A percentile compares a stretch with the other conserved stretches of the same genome.
Conservation (phyloP, 2,113 vertebrate genomes). For the Coptodon rendalli region DNA sequence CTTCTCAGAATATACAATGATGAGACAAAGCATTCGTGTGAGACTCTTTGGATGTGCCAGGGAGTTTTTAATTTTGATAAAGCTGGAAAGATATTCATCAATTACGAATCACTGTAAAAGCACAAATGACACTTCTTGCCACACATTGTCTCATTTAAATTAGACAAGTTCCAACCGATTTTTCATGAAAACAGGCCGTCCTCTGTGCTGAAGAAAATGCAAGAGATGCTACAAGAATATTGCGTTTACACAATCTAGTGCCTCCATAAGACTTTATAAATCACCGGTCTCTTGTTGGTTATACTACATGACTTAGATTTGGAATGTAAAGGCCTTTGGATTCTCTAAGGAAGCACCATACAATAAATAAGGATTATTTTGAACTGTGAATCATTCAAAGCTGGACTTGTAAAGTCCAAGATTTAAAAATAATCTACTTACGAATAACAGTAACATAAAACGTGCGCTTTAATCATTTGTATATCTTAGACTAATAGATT, state of each 20-base stretch:
- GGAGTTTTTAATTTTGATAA: not conserved
- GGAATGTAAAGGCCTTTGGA: not conserved
- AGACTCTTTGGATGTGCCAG: not conserved
- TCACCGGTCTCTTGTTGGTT: not conserved
- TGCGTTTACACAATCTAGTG: not conserved
- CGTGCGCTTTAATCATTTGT: not conserved
- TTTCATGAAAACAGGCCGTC: not conserved
- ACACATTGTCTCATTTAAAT: not conserved
- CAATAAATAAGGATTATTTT: not conserved
- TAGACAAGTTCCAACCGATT: not conserved
- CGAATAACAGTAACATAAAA: not conserved
- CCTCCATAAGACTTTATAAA: not conserved
- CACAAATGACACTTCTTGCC: not conserved
- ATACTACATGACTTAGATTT: not conserved
- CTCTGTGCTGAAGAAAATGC: not conserved
- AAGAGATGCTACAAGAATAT: not conserved
- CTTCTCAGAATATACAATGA: not conserved
- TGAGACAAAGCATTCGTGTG: not conserved
- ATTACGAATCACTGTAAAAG: not conserved
- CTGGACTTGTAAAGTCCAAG: not conserved
- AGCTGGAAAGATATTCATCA: not conserved
- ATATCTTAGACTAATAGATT: not conserved
- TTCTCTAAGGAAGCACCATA: not conserved
- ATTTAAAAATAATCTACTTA: not conserved
- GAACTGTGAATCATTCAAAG: not conserved